These are phyloP conservation scores for Leucoma salicis DNA, from an alignment of 2,888 invertebrate genomes.

Conservation along the genomic window DNA sequence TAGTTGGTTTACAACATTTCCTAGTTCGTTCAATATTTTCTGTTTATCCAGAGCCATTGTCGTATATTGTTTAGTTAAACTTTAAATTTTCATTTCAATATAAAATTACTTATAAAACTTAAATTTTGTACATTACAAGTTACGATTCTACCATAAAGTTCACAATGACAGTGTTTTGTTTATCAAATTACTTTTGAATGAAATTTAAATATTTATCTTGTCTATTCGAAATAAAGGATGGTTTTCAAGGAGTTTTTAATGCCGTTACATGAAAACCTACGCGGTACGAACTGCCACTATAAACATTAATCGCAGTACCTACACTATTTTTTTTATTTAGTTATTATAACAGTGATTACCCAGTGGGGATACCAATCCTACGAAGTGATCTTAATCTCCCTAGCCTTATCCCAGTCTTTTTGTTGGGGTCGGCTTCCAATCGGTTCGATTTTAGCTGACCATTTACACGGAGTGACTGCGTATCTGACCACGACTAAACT, in stretches of 20 bases:
- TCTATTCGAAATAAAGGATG: neutral
- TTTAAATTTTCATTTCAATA: neutral
- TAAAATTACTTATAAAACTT: constrained; percentile 19
- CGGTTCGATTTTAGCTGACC: no score
- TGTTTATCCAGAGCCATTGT: constrained; percentile 69
- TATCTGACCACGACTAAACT: no score
- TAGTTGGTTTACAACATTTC: constrained; percentile 71
- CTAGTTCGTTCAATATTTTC: constrained; percentile 67
- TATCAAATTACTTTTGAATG: constrained; percentile 7
- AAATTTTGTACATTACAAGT: constrained; percentile 34
- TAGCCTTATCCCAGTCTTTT: no score
- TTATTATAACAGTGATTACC: no score
- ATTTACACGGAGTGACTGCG: no score
- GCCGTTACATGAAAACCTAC: no score
- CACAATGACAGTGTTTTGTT: constrained; percentile 32
- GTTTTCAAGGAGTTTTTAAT: neutral
- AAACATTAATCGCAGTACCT: no score
- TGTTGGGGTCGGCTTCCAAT: no score
- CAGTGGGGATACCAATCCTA: no score
- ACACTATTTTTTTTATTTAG: no score
- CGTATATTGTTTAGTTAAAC: constrained; percentile 4
- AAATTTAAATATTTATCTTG: constrained; percentile 4
- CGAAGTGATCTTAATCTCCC: no score
- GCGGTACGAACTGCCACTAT: no score
- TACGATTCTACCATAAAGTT: constrained; percentile 4